phyloP scores from a whole-genome alignment of 2,113 vertebrate genomes.

The Tachysurus fulvidraco region DNA sequence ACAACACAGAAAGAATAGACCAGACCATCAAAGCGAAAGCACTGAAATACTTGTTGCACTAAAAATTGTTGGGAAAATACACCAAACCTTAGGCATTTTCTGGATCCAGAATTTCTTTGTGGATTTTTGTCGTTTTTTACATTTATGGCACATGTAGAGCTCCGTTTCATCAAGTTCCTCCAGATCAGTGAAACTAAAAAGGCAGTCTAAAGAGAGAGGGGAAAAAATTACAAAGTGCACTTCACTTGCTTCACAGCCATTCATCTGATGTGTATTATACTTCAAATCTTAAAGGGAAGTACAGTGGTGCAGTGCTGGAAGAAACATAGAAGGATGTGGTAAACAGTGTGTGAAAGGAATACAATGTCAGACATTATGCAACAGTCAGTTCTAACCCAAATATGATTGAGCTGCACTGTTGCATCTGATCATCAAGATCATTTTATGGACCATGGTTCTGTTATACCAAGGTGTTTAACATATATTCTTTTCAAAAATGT shows the following conservation, averaged over 20 bases:
- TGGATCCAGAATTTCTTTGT: slow-evolving; percentile 99
- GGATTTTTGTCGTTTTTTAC: slow-evolving; percentile 96
- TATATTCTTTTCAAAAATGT: too few species aligned
- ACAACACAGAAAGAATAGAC: slow-evolving; percentile 14
- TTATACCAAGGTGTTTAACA: not conserved
- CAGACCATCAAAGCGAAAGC: not conserved
- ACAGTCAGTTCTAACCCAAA: not conserved
- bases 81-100: slow-evolving; percentile 88
- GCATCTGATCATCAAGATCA: not conserved
- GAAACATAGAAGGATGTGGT: not conserved
- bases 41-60: not conserved
- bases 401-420: not conserved
- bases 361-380: not conserved
- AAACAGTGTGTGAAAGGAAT: not conserved
- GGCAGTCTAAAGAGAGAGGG: slow-evolving; percentile 79
- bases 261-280: not conserved
- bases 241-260: not conserved
- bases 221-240: not conserved
- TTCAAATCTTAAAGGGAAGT: not conserved
- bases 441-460: not conserved
- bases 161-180: slow-evolving; percentile 97
- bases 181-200: slow-evolving; percentile 96
- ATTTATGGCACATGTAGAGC: slow-evolving; percentile 96
- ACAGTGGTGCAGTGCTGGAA: not conserved
- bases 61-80: not conserved